Base-by-base conservation (phyloP, 2,888 invertebrate genomes). In the Rhamnusium bicolor region DNA sequence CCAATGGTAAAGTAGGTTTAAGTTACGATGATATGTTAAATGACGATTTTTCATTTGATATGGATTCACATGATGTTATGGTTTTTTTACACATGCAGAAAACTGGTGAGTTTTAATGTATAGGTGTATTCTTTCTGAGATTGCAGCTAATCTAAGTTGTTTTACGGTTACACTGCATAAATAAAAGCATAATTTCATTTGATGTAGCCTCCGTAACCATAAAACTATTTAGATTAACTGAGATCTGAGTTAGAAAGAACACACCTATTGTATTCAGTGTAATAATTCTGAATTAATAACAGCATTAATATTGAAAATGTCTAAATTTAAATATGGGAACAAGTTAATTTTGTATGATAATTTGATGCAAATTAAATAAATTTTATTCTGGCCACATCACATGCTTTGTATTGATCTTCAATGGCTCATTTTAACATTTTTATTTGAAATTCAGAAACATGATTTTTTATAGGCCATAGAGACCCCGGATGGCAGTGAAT, bases 61-160 rank as follows among this genome's bases (percentile, higher is more conserved):
- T 96, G 89, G 94, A 95, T 86, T 95, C 95, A 10, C 95, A 96
- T 85, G 99, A 99, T 90, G 99, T 99, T 70, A 95, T 99, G 92
- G 98, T 99, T 68, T 93, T 99, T 92, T 90, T 99, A 80, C 99
- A 99, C 88, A 98, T 99, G 88, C 99, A 99, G 89, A 99, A 99
- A 90, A 99, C 99, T 66, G 99, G 91, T 90, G 79, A 83, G 84
- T 76, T 47, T 56, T 29, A 29, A 16, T 29, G 14, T 40, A 16
- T 58, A 14, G 32, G n/a, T n/a, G n/a, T n/a, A n/a, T n/a, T n/a
- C n/a, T n/a, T n/a, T n/a, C n/a, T n/a, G n/a, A n/a, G n/a, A n/a
- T n/a, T n/a, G n/a, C n/a, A n/a, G n/a, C n/a, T n/a, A n/a, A n/a
- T n/a, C n/a, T n/a, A n/a, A n/a, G n/a, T n/a, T n/a, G n/a, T n/a